Evolutionary conservation across 2,888 invertebrate genomes (phyloP), one percentile per base, ranked within the genome.

Genomic region (Scaptodrosophila latifasciaeformis): DNA sequence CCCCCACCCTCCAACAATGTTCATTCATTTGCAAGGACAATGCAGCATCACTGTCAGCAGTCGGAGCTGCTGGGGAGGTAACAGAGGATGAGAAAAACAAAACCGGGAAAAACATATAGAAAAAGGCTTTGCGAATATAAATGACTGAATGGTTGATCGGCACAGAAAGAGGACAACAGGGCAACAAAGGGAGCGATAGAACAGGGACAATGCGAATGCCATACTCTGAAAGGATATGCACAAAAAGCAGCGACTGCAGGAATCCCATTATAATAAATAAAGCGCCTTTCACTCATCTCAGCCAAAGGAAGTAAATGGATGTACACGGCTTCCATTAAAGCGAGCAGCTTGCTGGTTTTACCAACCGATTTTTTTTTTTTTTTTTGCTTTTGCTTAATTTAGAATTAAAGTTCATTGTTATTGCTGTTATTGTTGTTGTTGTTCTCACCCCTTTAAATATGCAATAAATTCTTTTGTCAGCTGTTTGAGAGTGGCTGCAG

Each of bases 11-110:
- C 62, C 56, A 61, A 78, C 70, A 64, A 58, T 62, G 57, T 75
- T 63, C 72, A 70, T 75, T 77, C 79, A 80, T 82, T 74, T 82
- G 78, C 78, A 75, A 80, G 81, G 72, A 80, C 82, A 80, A 82
- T 82, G 72, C 65, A 66, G 62, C 70, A 66, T 56, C 54, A 59
- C 49, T 49, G 52, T 61, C 40, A 50, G 29, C 49, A 46, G 17
- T 18, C 12, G 30, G 30, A 49, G 12, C 31, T 34, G 34, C n/a
- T n/a, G n/a, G n/a, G n/a, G n/a, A n/a, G n/a, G n/a, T n/a, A n/a
- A n/a, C 19, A 40, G 37, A 48, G 40, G 13, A 19, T 13, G 12
- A 13, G 19, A 35, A 17, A 19, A 45, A 27, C 21, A 30, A 18
- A 35, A 27, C 2, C 31, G 2, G 5, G 31, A 31, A 61, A 27